A percentile compares a stretch with the other conserved stretches of the same genome.
Conservation (phyloP, 23 tunicate species). For the Corella eumyota region DNA sequence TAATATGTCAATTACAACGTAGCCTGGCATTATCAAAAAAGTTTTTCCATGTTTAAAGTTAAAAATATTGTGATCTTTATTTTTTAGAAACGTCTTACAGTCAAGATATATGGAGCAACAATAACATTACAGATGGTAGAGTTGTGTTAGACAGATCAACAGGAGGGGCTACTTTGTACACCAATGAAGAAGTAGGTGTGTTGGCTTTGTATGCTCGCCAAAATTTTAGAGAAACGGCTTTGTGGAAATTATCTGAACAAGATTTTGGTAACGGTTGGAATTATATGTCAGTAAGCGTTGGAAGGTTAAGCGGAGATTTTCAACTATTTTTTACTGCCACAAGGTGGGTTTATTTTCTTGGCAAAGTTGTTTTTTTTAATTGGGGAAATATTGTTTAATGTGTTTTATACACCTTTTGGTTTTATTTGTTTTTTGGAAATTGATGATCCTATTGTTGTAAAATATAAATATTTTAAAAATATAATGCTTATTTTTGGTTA, state of each 20-base stretch:
- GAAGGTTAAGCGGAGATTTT: slow-evolving; percentile 59
- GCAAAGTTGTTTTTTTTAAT: background rate
- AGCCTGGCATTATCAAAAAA: no score
- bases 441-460: no score
- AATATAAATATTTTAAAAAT: no score
- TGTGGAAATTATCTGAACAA: slow-evolving; percentile 62
- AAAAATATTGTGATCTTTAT: no score
- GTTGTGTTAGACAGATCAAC: slow-evolving; percentile 18
- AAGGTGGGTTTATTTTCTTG: no score
- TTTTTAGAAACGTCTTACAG: no score
- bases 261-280: slow-evolving; percentile 75
- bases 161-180: slow-evolving; percentile 45
- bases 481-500: no score
- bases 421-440: background rate
- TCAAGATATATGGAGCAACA: no score
- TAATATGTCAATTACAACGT: no score
- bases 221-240: slow-evolving; percentile 43
- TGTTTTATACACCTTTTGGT: background rate
- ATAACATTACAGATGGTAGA: no score
- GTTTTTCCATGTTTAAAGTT: no score
- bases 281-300: slow-evolving; percentile 25
- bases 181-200: slow-evolving; percentile 84
- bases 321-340: slow-evolving; percentile 66
- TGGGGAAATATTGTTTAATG: no score
- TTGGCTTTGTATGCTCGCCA: slow-evolving; percentile 49